phyloP scores from a whole-genome alignment of 2,888 invertebrate genomes.

The Pseudoips prasinana region DNA sequence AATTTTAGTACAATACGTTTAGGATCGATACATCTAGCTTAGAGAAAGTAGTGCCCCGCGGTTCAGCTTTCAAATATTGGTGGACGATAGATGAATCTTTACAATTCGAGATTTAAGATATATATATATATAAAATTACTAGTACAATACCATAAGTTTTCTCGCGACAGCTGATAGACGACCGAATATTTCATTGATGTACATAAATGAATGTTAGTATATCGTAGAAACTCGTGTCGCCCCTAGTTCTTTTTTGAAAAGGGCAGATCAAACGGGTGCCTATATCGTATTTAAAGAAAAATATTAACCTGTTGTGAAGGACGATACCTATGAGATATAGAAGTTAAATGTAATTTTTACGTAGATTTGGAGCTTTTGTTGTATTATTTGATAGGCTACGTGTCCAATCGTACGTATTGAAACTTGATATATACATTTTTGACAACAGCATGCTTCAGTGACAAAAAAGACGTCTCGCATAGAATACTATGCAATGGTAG shows the following conservation, averaged over 20 bases:
- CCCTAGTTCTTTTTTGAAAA: slow-evolving; percentile 41
- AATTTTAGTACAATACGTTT: slow-evolving; percentile 58
- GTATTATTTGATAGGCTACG: slow-evolving; percentile 44
- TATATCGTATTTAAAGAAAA: slow-evolving; percentile 51
- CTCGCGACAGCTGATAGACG: slow-evolving; percentile 51
- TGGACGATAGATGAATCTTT: slow-evolving; percentile 62
- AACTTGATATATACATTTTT: no score
- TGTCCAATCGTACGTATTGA: slow-evolving; percentile 30
- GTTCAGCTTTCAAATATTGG: slow-evolving; percentile 82
- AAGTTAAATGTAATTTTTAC: slow-evolving; percentile 61
- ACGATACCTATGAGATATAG: slow-evolving; percentile 75
- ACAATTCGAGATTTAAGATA: slow-evolving; percentile 63
- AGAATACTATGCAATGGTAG: no score
- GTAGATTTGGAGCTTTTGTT: slow-evolving; percentile 53
- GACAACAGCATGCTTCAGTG: no score
- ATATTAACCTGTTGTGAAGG: slow-evolving; percentile 72
- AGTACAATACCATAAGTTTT: slow-evolving; percentile 50
- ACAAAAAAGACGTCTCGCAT: no score
- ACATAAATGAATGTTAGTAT: slow-evolving; percentile 71
- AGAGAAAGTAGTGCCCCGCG: slow-evolving; percentile 63
- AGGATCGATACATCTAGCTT: slow-evolving; percentile 65
- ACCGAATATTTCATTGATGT: slow-evolving; percentile 58
- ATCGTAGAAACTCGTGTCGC: slow-evolving; percentile 51
- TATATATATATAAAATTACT: slow-evolving; percentile 36
- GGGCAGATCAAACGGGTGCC: slow-evolving; percentile 52